A percentile compares a stretch with the other conserved stretches of the same genome.
Evolutionary conservation across 2,797 vertebrate species (phyloP).

Genomic region (Leptodactylus fallax): DNA sequence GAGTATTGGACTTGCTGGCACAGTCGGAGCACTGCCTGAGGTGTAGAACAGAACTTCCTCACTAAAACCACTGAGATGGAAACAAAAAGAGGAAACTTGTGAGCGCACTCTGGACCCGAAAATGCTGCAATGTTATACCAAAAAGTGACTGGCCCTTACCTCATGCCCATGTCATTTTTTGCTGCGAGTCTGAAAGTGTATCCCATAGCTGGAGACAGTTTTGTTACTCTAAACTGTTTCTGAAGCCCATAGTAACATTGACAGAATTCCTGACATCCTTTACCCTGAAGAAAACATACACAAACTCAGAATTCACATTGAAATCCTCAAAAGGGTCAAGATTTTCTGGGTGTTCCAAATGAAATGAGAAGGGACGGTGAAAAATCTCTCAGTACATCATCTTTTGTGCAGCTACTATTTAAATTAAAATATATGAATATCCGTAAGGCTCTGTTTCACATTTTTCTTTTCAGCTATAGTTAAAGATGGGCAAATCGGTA

Average conservation of each 20-base stretch:
- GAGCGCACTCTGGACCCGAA: constrained; percentile 4
- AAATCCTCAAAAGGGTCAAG: too few species aligned
- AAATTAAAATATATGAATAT: too few species aligned
- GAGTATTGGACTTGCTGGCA: constrained; percentile 89
- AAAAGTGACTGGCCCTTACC: constrained; percentile 75
- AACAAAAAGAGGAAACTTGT: background rate
- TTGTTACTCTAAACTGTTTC: constrained; percentile 94
- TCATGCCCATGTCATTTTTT: constrained; percentile 94
- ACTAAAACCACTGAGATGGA: constrained; percentile 85
- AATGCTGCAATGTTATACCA: background rate
- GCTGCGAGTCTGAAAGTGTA: constrained; percentile 95
- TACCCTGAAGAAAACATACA: constrained; percentile 80
- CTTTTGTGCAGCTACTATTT: too few species aligned
- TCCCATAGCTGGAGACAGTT: constrained; percentile 92
- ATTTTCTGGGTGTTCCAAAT: too few species aligned
- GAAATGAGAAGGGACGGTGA: too few species aligned
- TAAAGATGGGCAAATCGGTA: too few species aligned
- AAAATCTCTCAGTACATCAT: too few species aligned
- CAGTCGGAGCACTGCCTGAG: constrained; percentile 93
- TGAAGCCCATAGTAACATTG: constrained; percentile 93
- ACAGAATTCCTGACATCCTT: constrained; percentile 85
- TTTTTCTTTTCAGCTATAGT: too few species aligned
- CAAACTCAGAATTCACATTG: too few species aligned
- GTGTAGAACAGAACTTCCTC: constrained; percentile 95
- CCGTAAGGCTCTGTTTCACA: too few species aligned